Base-by-base conservation (phyloP, 2,113 vertebrate species). In the Grallaria varia region DNA sequence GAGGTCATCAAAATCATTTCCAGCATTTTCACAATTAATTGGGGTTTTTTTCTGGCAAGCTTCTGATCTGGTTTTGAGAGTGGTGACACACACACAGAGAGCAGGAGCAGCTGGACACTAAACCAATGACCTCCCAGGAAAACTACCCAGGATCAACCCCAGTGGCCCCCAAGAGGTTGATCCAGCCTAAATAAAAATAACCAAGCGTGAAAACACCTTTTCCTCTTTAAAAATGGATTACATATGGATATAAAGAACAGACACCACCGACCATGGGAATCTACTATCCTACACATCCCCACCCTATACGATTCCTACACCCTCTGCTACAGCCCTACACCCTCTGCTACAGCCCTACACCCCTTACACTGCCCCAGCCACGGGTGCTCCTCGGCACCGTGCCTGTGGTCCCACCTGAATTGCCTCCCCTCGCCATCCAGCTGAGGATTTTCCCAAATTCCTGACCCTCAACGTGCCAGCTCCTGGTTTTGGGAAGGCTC, bases 1-100 rank as follows among this genome's bases (percentile, higher is more conserved):
- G 95, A 97, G 95, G 95, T 96, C 92, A 95, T 83, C 89, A 94
- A 92, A 95, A 76, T 91, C 0, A 95, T 60, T 96, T 95, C 95
- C 97, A 95, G 97, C 95, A 97, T 97, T 95, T 96, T 92, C 89
- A 96, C 87, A 83, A 49, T 42, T 69, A 49, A 76, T 55, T 76
- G 27, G 18, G 28, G 1, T 62, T 52, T 68, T 66, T 40, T 83
- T 84, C 96, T 89, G 89, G 88, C 92, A 84, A 96, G 79, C 87
- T 91, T 93, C 58, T 62, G 72, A 69, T 88, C 95, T 62, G 87
- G 64, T 87, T 73, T 79, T 73, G 44, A 44, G 74, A 95, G 59
- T 27, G 62, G 80, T 81, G 78, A 50, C 28, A 93, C 12, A 9
- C 76, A 53, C 80, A 47, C 35, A 9, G 85, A 9, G 85, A 89